These are phyloP conservation scores for Nephrotoma guestfalica DNA, from an alignment of 2,888 invertebrate species.

Conservation along the genomic window DNA sequence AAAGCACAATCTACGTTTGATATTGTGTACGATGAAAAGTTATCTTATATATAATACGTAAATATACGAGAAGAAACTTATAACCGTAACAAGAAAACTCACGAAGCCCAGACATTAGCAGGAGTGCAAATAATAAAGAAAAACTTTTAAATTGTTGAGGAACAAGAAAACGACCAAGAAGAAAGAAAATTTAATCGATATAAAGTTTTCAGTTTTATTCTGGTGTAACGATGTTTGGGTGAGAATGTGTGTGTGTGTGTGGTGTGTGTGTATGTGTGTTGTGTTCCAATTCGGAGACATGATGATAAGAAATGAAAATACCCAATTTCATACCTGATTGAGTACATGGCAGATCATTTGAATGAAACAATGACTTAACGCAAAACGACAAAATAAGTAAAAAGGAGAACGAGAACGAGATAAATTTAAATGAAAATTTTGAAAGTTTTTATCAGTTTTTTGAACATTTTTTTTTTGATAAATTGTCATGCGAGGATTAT, in stretches of 20 bases:
- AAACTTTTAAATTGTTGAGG: background rate
- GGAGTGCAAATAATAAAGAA: background rate
- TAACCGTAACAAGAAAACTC: background rate
- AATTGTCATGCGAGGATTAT: background rate
- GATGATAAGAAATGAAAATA: background rate
- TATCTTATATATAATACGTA: background rate
- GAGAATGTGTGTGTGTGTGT: background rate
- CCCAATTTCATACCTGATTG: background rate
- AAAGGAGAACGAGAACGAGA: background rate
- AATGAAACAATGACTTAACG: background rate
- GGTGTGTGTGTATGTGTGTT: background rate
- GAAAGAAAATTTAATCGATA: background rate
- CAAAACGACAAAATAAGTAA: background rate
- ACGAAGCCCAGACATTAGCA: background rate
- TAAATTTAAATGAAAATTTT: background rate
- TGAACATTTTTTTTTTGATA: background rate
- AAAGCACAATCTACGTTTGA: background rate
- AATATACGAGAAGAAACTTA: background rate
- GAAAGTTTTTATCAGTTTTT: background rate
- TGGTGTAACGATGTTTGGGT: background rate
- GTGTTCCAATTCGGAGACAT: background rate
- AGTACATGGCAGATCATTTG: background rate
- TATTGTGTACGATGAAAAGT: background rate
- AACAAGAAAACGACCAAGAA: background rate
- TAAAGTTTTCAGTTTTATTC: background rate